Conservation (phyloP, 2,113 vertebrate genomes). For the Calidris pugnax region DNA sequence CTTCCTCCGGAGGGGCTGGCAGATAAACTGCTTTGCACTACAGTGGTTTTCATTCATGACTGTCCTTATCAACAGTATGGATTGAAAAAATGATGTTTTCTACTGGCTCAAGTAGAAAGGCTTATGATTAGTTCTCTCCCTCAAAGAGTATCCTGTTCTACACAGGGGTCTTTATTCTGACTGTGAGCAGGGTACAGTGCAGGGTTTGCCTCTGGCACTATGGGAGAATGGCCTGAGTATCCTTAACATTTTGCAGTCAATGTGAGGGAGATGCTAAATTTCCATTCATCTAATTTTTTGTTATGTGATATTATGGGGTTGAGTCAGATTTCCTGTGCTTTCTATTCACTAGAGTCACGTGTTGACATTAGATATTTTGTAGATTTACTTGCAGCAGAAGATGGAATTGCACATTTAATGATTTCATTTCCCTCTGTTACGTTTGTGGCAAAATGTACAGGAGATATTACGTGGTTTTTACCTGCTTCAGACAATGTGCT, state of each 20-base stretch:
- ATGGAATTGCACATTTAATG: not conserved
- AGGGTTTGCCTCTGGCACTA: not conserved
- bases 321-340: slow-evolving; percentile 32
- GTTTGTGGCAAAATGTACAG: not conserved
- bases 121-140: not conserved
- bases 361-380: not conserved
- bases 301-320: not conserved
- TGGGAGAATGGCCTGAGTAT: not conserved
- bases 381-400: not conserved
- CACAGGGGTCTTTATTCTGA: not conserved
- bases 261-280: not conserved
- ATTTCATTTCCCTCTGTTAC: not conserved
- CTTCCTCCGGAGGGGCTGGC: not conserved
- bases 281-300: not conserved
- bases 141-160: not conserved
- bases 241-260: not conserved
- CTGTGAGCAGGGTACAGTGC: not conserved
- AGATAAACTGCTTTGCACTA: not conserved
- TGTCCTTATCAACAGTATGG: not conserved
- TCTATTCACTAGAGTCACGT: not conserved
- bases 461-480: not conserved
- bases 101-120: not conserved
- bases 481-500: not conserved
- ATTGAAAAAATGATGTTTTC: not conserved
- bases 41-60: not conserved